Percentiles rank a stretch among this genome's conserved stretches.
Evolutionary conservation across 2,797 vertebrate genomes (phyloP).

Genomic region (Schizothorax lantsangensis): DNA sequence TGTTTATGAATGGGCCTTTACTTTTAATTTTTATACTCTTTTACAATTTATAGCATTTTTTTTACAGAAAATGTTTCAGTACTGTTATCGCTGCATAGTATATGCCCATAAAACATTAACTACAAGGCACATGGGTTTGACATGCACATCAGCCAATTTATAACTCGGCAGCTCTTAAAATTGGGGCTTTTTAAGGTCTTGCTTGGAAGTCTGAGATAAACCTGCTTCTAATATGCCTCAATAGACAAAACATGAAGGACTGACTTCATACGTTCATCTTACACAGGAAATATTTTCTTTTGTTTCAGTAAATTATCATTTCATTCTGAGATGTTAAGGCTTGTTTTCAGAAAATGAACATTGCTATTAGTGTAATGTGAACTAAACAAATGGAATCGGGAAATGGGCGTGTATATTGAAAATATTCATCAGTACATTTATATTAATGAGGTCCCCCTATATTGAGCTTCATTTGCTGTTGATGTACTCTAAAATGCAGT

Average conservation of each 20-base stretch:
- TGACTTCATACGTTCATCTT: background rate
- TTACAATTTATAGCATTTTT: background rate
- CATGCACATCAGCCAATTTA: background rate
- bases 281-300: background rate
- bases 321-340: background rate
- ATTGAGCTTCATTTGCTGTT: slow-evolving; percentile 59
- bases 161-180: background rate
- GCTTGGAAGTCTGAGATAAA: background rate
- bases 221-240: background rate
- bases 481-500: slow-evolving; percentile 72
- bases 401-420: background rate
- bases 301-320: background rate
- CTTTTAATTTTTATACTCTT: slow-evolving; percentile 33
- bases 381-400: background rate
- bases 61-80: background rate
- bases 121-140: background rate
- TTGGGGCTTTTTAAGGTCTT: background rate
- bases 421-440: slow-evolving; percentile 13
- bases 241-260: background rate
- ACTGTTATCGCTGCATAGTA: background rate
- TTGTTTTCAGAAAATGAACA: background rate
- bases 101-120: background rate
- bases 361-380: background rate
- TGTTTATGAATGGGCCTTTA: slow-evolving; percentile 54
- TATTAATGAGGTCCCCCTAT: slow-evolving; percentile 18